Conservation (phyloP, 1,140 invertebrate species). For the Lordiphosa mommai region DNA sequence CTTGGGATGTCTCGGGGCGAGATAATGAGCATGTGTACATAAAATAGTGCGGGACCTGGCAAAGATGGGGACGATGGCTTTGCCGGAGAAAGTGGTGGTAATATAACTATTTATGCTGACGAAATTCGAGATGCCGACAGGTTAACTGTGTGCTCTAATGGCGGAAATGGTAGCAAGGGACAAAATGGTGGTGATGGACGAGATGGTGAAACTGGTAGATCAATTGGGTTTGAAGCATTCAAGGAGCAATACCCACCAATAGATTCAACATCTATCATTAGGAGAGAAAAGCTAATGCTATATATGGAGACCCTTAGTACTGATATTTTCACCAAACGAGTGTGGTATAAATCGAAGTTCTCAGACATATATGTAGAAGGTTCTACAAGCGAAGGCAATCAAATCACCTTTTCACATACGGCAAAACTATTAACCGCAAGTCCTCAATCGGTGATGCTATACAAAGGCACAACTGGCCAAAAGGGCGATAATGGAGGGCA, state of each 20-base stretch:
- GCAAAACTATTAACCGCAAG: background rate
- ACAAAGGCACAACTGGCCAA: background rate
- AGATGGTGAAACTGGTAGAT: background rate
- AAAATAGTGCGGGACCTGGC: background rate
- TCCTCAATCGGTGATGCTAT: background rate
- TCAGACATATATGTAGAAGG: background rate
- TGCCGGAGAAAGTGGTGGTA: conserved; percentile 1
- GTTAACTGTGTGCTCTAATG: background rate
- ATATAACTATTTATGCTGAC: conserved; percentile 1
- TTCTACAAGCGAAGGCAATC: background rate
- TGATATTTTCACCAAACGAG: background rate
- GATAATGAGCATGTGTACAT: background rate
- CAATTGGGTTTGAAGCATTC: background rate
- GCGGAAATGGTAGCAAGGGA: background rate
- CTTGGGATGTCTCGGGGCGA: background rate
- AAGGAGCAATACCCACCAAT: background rate
- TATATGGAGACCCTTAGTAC: background rate
- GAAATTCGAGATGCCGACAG: background rate
- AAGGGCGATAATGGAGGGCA: background rate
- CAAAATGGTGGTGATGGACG: background rate
- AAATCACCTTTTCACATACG: background rate
- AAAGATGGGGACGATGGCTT: conserved; percentile 3
- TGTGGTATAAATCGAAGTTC: background rate
- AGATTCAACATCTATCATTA: too few relatives aligned
- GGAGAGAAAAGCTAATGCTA: too few relatives aligned